phyloP scores from a whole-genome alignment of 92 coral and sea anemone genomes.

The Plumapathes pennacea region DNA sequence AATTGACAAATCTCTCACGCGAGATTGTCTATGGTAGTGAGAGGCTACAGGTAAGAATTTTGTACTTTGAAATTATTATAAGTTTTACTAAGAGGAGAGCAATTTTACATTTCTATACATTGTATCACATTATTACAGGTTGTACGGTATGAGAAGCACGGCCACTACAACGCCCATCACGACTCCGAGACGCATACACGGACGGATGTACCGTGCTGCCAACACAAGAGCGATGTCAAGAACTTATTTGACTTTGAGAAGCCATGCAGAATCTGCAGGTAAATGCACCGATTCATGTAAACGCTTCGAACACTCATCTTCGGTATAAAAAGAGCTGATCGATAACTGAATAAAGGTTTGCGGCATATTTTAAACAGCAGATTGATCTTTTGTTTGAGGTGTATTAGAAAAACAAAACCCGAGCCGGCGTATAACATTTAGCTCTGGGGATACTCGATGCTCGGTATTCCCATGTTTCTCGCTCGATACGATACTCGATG shows the following conservation, averaged over 20 bases:
- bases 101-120: not conserved
- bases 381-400: too few species aligned
- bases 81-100: not conserved
- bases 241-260: constrained; percentile 13
- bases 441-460: too few species aligned
- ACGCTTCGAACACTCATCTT: too few species aligned
- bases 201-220: constrained; percentile 78
- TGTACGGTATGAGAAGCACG: constrained; percentile 73
- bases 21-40: constrained; percentile 88
- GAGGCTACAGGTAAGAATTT: constrained; percentile 72
- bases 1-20: constrained; percentile 81
- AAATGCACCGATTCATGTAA: not conserved
- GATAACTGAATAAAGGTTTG: too few species aligned
- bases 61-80: not conserved
- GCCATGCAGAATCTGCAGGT: constrained; percentile 92
- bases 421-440: too few species aligned
- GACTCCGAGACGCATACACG: constrained; percentile 84
- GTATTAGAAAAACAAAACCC: too few species aligned
- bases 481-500: too few species aligned
- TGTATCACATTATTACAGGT: constrained; percentile 41
- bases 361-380: too few species aligned
- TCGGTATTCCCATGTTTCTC: too few species aligned
- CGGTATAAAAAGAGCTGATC: too few species aligned
- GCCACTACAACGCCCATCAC: constrained; percentile 96
- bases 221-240: constrained; percentile 43